phyloP scores from a whole-genome alignment of 2,797 vertebrate species.

The Myotis planiceps region DNA sequence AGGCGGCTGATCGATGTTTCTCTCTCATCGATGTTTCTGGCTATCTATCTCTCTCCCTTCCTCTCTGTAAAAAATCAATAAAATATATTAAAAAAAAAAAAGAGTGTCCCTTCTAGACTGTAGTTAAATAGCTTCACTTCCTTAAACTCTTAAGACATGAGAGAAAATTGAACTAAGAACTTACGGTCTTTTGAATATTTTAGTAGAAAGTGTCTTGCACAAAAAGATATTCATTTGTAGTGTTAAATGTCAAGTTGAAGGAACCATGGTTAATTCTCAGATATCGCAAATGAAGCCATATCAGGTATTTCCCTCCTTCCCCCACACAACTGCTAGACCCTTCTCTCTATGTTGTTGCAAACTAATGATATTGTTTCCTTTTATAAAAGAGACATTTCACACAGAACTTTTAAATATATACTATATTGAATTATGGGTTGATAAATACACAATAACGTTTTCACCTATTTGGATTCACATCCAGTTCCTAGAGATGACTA shows the following conservation, averaged over 20 bases:
- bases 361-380: not conserved
- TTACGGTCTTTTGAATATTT: not conserved
- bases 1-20: no score
- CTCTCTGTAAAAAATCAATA: no score
- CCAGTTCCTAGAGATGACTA: not conserved
- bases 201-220: not conserved
- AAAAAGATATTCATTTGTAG: not conserved
- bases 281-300: not conserved
- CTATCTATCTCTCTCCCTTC: no score
- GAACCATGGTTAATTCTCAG: not conserved
- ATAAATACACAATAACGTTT: not conserved
- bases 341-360: not conserved
- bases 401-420: not conserved
- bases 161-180: not conserved
- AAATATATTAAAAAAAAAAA: no score
- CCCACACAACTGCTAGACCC: not conserved
- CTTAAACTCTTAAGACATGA: not conserved
- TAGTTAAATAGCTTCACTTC: not conserved
- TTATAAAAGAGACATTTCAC: slow-evolving; percentile 29
- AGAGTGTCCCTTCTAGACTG: not conserved
- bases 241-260: not conserved
- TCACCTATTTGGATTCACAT: not conserved
- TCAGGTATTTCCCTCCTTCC: not conserved
- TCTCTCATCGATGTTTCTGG: no score
- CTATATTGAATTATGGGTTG: not conserved